A percentile compares a stretch with the other conserved stretches of the same genome.
Conservation (phyloP, 2,113 vertebrate genomes). For the Chlamydotis undulata region DNA sequence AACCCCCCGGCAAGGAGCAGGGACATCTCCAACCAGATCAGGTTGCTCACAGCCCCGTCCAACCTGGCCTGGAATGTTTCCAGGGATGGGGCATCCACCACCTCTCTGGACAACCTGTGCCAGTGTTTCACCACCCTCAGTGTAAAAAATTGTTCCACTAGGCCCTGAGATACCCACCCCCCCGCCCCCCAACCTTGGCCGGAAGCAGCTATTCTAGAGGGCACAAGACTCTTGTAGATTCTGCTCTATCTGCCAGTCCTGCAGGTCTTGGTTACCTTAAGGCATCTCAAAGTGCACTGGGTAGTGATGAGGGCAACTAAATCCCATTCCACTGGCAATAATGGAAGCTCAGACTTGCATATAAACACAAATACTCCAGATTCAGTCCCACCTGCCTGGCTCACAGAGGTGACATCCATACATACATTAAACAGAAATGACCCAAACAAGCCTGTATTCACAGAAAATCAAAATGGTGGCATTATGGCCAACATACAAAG, state of each 20-base stretch:
- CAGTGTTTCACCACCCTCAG: too few relatives aligned
- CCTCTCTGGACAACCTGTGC: too few relatives aligned
- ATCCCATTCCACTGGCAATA: neutral
- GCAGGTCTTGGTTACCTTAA: neutral
- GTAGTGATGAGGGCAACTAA: neutral
- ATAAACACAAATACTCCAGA: neutral
- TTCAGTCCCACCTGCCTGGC: neutral
- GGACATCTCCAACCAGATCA: too few relatives aligned
- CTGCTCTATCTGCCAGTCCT: neutral
- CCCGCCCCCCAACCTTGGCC: too few relatives aligned
- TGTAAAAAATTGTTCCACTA: neutral
- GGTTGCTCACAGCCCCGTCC: too few relatives aligned
- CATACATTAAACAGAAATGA: neutral
- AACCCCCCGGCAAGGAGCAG: too few relatives aligned
- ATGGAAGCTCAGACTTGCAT: neutral
- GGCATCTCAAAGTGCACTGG: neutral
- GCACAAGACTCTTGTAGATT: neutral
- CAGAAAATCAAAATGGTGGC: neutral
- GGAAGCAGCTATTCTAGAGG: neutral
- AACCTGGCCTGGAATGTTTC: too few relatives aligned
- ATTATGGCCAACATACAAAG: neutral
- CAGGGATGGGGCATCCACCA: too few relatives aligned
- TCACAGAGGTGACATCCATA: neutral
- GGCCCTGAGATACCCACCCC: neutral
- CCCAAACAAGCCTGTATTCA: neutral